Conservation (phyloP, 92 coral and sea anemone species). For the Porites rus region DNA sequence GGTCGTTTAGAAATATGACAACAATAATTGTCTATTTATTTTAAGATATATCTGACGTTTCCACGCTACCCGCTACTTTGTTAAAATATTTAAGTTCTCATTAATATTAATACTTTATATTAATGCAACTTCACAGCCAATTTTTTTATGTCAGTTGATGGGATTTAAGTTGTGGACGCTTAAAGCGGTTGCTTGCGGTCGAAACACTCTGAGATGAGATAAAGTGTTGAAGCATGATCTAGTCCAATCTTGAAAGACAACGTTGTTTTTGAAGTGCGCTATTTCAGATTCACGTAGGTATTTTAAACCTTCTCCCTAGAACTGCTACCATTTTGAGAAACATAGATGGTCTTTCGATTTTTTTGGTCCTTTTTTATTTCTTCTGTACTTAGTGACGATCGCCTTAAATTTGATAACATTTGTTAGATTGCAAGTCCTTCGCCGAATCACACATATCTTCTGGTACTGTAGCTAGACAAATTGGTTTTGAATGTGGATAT, state of each 20-base stretch:
- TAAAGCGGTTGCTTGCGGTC: background rate
- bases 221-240: background rate
- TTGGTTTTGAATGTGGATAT: background rate
- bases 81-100: conserved; percentile 19
- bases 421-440: too few species aligned
- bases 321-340: background rate
- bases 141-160: conserved; percentile 13
- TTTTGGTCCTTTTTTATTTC: background rate
- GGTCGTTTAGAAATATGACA: background rate
- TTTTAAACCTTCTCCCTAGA: background rate
- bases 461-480: background rate
- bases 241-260: background rate
- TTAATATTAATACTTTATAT: conserved; percentile 31
- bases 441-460: background rate
- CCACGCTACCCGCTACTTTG: conserved; percentile 26
- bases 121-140: background rate
- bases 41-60: conserved; percentile 7
- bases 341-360: background rate
- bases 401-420: background rate
- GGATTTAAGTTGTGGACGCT: background rate
- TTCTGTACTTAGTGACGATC: background rate
- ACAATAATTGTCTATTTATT: background rate
- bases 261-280: background rate
- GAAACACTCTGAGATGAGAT: background rate
- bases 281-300: background rate